These are phyloP conservation scores for Drosophila pullipes DNA, from an alignment of 2,888 invertebrate species.

Conservation along the genomic window DNA sequence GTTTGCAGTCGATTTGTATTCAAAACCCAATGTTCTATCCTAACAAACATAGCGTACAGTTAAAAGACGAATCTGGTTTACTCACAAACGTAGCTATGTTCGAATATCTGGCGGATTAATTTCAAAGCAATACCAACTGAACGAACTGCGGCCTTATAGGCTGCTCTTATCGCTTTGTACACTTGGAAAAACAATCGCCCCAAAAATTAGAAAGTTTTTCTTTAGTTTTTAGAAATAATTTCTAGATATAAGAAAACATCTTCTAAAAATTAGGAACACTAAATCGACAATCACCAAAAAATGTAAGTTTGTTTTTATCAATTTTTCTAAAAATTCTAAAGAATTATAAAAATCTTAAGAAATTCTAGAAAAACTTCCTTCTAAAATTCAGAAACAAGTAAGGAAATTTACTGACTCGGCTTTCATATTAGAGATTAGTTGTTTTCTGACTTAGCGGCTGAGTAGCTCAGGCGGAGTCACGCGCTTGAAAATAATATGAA, in stretches of 20 bases:
- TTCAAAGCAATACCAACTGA: constrained; percentile 77
- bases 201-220: background rate
- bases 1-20: constrained; percentile 19
- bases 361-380: fast-evolving
- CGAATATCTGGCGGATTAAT: constrained; percentile 74
- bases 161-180: constrained; percentile 71
- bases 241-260: fast-evolving
- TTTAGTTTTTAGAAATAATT: background rate
- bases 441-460: background rate
- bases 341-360: background rate
- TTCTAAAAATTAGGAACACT: fast-evolving
- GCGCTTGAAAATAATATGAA: background rate
- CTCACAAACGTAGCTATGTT: constrained; percentile 55
- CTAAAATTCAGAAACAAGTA: background rate
- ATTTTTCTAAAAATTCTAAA: background rate
- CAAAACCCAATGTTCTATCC: constrained; percentile 33
- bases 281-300: background rate
- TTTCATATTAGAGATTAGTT: background rate
- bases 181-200: background rate
- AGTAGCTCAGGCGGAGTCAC: background rate
- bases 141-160: constrained; percentile 48
- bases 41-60: constrained; percentile 26
- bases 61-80: constrained; percentile 35
- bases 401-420: background rate
- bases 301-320: fast-evolving